Evolutionary conservation across 2,888 invertebrate species (phyloP).

Genomic region (Isoperla grammatica): DNA sequence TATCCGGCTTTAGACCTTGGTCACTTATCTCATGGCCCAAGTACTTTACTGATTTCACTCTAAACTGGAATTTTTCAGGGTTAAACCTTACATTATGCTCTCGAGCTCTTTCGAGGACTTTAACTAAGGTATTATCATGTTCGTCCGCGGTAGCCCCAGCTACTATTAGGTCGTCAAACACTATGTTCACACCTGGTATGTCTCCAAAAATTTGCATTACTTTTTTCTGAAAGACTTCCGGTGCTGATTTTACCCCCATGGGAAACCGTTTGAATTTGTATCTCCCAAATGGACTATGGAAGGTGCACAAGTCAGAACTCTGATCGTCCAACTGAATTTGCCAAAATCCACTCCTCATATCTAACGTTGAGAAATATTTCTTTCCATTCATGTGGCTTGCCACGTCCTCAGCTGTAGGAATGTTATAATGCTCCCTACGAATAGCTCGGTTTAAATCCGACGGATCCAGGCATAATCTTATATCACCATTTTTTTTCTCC

Average conservation of each 20-base stretch:
- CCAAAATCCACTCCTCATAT: slow-evolving; percentile 24
- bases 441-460: not conserved
- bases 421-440: not conserved
- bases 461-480: not conserved
- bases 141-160: slow-evolving; percentile 23
- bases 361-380: slow-evolving; percentile 23
- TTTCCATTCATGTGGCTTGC: not conserved
- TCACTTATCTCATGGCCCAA: slow-evolving; percentile 33
- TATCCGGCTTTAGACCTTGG: slow-evolving; percentile 32
- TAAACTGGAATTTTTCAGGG: slow-evolving; percentile 13
- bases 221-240: slow-evolving; percentile 15
- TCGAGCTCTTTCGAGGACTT: slow-evolving; percentile 27
- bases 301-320: slow-evolving; percentile 23
- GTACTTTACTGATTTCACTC: slow-evolving; percentile 34
- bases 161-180: slow-evolving; percentile 40
- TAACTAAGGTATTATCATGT: slow-evolving; percentile 8
- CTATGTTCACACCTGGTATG: slow-evolving; percentile 37
- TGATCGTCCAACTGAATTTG: slow-evolving; percentile 21
- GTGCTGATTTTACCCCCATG: slow-evolving; percentile 19
- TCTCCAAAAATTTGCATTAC: slow-evolving; percentile 38
- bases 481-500: not conserved
- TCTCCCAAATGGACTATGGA: slow-evolving; percentile 24
- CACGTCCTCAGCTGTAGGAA: no score
- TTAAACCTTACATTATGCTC: slow-evolving; percentile 35
- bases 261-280: slow-evolving; percentile 24